Conservation (phyloP, 1,140 invertebrate species). For the Bombus terrestris region DNA sequence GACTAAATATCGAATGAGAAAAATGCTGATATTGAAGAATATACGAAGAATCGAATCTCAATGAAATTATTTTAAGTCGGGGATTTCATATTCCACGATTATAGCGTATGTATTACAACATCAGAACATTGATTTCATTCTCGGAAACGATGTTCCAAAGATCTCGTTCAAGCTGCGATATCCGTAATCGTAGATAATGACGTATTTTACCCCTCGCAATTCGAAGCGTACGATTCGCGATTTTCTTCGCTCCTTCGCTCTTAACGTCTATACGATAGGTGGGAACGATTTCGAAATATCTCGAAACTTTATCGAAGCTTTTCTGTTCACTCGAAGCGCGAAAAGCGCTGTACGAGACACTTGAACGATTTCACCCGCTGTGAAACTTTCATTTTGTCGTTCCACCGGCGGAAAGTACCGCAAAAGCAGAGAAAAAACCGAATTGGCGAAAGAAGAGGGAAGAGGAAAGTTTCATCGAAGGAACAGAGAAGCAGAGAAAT, state of each 20-base stretch:
- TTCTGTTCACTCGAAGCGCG: conserved; percentile 59
- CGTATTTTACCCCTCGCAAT: too few relatives aligned
- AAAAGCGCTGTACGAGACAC: conserved; percentile 65
- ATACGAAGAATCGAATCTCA: too few relatives aligned
- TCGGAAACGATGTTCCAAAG: too few relatives aligned
- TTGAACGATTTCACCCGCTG: conserved; percentile 68
- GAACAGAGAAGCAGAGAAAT: background rate
- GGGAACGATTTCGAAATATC: conserved; percentile 66
- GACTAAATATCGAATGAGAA: too few relatives aligned
- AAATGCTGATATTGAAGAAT: too few relatives aligned
- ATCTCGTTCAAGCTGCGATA: too few relatives aligned
- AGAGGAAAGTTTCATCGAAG: background rate
- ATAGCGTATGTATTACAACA: background rate
- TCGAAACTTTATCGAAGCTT: conserved; percentile 67
- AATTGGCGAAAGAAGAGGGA: background rate
- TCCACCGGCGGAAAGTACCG: conserved; percentile 36
- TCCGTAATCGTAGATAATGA: background rate
- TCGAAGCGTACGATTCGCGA: background rate
- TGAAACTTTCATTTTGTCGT: conserved; percentile 76
- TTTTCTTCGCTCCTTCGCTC: conserved; percentile 27
- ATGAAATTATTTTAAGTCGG: too few relatives aligned
- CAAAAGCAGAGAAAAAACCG: conserved; percentile 12
- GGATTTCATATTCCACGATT: too few relatives aligned
- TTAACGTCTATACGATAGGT: conserved; percentile 49
- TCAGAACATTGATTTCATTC: too few relatives aligned